Evolutionary conservation across 2,113 vertebrate species (phyloP).

Genomic region (Heliornis fulica): DNA sequence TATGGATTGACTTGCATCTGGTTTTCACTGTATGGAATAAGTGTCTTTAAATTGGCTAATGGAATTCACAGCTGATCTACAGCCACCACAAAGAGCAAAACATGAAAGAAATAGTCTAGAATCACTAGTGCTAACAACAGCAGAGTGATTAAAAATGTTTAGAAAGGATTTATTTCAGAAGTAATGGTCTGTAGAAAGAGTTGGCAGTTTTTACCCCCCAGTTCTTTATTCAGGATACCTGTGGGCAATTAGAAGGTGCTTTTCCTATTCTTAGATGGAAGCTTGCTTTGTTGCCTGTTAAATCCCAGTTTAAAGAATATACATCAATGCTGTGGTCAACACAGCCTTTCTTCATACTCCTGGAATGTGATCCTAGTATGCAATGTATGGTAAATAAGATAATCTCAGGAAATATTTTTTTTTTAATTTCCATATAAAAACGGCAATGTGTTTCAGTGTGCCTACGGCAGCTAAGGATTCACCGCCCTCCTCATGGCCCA

Average conservation of each 20-base stretch:
- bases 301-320: not conserved
- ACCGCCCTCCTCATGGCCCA: not conserved
- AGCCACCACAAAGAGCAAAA: not conserved
- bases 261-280: not conserved
- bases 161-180: not conserved
- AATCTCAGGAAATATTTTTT: not conserved
- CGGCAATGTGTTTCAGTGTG: not conserved
- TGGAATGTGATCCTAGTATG: not conserved
- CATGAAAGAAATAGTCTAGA: slow-evolving; percentile 3
- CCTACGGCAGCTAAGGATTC: accelerated
- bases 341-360: not conserved
- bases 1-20: slow-evolving; percentile 4
- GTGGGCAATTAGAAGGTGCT: not conserved
- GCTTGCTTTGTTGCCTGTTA: not conserved
- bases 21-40: not conserved
- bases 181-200: not conserved
- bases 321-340: accelerated
- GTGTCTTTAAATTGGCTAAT: slow-evolving; percentile 45
- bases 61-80: slow-evolving; percentile 4
- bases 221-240: not conserved
- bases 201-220: not conserved
- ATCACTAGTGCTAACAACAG: not conserved
- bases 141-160: slow-evolving; percentile 34
- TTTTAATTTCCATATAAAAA: not conserved
- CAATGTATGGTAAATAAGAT: not conserved